Percentiles rank a stretch among this genome's conserved stretches.
Evolutionary conservation across 2,888 invertebrate species (phyloP).

Genomic region (Rhaphigaster nebulosa): DNA sequence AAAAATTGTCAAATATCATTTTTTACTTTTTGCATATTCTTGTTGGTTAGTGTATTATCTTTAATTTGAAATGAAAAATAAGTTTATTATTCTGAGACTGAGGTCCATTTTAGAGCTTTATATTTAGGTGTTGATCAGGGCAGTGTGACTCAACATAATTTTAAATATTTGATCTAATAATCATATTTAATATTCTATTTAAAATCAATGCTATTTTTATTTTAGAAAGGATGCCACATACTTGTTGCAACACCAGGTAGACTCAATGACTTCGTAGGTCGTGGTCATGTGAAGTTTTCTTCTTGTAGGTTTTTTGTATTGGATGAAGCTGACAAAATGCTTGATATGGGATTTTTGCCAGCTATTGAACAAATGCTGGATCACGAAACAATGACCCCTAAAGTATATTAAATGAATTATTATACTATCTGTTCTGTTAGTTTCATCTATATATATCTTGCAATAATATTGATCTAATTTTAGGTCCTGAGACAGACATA

Average conservation of each 20-base stretch:
- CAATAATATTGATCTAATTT: slow-evolving; percentile 62
- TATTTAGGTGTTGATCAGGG: no score
- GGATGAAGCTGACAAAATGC: slow-evolving; percentile 88
- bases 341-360: slow-evolving; percentile 80
- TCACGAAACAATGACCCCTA: slow-evolving; percentile 74
- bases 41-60: no score
- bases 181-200: no score
- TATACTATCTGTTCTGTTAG: neutral
- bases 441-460: neutral
- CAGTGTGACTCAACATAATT: no score
- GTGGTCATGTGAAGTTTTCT: slow-evolving; percentile 73
- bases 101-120: no score
- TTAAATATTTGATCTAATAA: no score
- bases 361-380: slow-evolving; percentile 75
- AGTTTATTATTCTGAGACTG: no score
- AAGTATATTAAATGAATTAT: slow-evolving; percentile 70
- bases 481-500: slow-evolving; percentile 76
- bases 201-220: slow-evolving; percentile 60
- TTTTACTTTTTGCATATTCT: no score
- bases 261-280: slow-evolving; percentile 76
- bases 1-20: no score
- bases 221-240: slow-evolving; percentile 78
- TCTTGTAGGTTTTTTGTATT: slow-evolving; percentile 78
- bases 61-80: no score
- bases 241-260: slow-evolving; percentile 82